Evolutionary conservation across 2,113 vertebrate genomes (phyloP).

Genomic region (Microtus montanus): DNA sequence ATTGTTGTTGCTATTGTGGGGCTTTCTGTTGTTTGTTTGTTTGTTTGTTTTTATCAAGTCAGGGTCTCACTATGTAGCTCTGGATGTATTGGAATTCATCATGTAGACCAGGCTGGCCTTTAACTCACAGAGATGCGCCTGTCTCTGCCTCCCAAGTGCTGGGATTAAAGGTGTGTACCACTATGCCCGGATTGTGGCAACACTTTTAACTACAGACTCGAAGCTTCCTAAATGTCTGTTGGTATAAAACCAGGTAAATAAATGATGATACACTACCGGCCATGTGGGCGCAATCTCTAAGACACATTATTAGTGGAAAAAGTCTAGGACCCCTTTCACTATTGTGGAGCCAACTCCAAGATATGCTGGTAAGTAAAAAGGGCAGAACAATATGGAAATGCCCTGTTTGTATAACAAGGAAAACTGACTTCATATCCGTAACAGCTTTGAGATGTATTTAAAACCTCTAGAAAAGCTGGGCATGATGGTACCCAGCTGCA

Average conservation of each 20-base stretch:
- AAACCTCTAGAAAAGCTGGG: background rate
- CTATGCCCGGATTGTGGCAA: background rate
- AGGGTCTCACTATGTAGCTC: background rate
- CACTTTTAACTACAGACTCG: background rate
- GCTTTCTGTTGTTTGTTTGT: background rate
- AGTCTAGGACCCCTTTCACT: conserved; percentile 6
- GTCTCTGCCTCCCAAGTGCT: background rate
- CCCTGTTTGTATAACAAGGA: conserved; percentile 1
- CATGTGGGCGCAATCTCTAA: background rate
- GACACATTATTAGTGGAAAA: conserved; percentile 5
- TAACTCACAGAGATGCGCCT: background rate
- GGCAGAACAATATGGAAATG: background rate
- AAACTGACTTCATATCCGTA: conserved; percentile 41
- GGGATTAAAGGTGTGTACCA: background rate
- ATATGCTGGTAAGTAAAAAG: conserved; percentile 14
- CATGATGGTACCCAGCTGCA: too few relatives aligned
- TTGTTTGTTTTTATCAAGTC: background rate
- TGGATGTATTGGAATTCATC: background rate
- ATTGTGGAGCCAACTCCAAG: conserved; percentile 23
- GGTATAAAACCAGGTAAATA: background rate
- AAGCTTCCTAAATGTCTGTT: conserved; percentile 37
- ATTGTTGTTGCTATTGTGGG: too few relatives aligned
- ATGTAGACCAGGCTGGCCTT: background rate
- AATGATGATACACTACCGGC: background rate
- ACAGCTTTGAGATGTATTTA: conserved; percentile 7